Conservation (phyloP, 2,888 invertebrate species). For the Hemicrepidius hirtus region DNA sequence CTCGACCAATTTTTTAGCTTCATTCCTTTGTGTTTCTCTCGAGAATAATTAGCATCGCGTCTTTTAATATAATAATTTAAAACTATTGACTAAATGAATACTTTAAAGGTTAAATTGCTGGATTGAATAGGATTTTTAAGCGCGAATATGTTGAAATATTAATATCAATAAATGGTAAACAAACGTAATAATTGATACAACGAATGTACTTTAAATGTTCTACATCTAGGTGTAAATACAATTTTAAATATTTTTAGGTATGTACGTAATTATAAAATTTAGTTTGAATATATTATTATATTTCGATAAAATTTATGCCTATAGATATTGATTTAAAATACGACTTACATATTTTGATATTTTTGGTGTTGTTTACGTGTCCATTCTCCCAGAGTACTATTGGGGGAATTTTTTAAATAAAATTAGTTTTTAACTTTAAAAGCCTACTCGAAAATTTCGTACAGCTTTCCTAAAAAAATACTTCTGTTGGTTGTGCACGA, state of each 20-base stretch:
- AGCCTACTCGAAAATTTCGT: background rate
- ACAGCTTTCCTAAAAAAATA: constrained; percentile 40
- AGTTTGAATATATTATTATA: constrained; percentile 59
- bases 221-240: constrained; percentile 51
- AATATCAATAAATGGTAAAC: constrained; percentile 51
- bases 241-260: constrained; percentile 53
- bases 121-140: constrained; percentile 58
- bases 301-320: constrained; percentile 60
- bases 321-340: constrained; percentile 63
- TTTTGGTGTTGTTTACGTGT: constrained; percentile 56
- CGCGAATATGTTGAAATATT: constrained; percentile 56
- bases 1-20: constrained; percentile 28
- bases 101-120: constrained; percentile 57
- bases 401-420: constrained; percentile 28
- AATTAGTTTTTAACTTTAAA: background rate
- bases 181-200: constrained; percentile 51
- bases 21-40: background rate
- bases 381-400: constrained; percentile 35
- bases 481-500: constrained; percentile 32
- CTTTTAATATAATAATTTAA: constrained; percentile 53
- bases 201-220: constrained; percentile 54
- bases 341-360: constrained; percentile 56
- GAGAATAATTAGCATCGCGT: constrained; percentile 48
- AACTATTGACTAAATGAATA: constrained; percentile 57
- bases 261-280: constrained; percentile 61